Base-by-base conservation (phyloP, 2,888 invertebrate genomes). In the Monochamus alternatus region DNA sequence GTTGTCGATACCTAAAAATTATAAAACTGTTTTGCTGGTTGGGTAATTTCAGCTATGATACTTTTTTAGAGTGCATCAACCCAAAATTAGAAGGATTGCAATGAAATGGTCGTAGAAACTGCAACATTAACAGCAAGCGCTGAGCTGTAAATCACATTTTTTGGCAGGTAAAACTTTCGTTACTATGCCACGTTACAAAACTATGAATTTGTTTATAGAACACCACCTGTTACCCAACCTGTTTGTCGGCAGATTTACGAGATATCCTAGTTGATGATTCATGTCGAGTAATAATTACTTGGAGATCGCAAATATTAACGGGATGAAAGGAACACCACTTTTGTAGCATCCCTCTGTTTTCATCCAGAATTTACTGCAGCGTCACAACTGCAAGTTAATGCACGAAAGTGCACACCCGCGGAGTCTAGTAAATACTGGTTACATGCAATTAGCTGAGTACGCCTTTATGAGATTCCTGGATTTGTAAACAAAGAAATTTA, bases 391-490 rank as follows among this genome's bases (percentile, higher is more conserved):
- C 55, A 55, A 55, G 55, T n/a, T 55, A 55, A 55, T 55, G n/a
- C 22, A 55, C 7, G 55, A 7, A 22, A 55, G 14, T 55, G 55
- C 55, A 22, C 7, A 55, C 7, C 3, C 55, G n/a, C 55, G n/a
- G 22, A 14, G n/a, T n/a, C 22, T 55, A n/a, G 55, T 14, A 55
- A 55, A 55, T 22, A 55, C 55, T 55, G 55, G n/a, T 55, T 55
- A n/a, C 14, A 55, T 55, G 55, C n/a, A 55, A 55, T 14, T 55
- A 55, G 55, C 22, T 55, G 55, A 55, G 55, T 55, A 55, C n/a
- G 55, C n/a, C 55, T 55, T 55, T 55, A 14, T 55, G 55, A 55
- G 55, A 55, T 5, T 2, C 14, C 55, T 3, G 55, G 22, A 22
- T 55, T n/a, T 22, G 55, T 55, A 55, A 55, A 47, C 47, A 47